Conservation (phyloP, 2,113 vertebrate genomes). For the Cathartes aura region DNA sequence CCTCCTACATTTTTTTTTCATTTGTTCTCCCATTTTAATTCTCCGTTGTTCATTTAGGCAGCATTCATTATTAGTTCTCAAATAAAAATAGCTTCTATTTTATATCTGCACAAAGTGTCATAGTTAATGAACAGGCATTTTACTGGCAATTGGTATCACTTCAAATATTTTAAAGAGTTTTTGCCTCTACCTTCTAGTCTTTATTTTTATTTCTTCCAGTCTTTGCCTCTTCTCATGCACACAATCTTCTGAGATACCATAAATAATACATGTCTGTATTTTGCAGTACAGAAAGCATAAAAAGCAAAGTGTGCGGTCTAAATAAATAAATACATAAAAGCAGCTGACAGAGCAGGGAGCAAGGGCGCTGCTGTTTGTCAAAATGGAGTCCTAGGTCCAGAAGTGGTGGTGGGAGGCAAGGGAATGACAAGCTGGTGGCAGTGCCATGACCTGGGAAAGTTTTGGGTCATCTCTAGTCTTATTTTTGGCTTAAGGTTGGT, state of each 20-base stretch:
- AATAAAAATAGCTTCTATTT: constrained; percentile 58
- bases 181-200: background rate
- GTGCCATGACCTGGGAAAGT: background rate
- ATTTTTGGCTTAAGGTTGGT: background rate
- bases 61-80: background rate
- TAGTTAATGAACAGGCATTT: background rate
- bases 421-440: background rate
- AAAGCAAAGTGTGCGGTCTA: background rate
- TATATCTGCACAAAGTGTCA: background rate
- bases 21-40: constrained; percentile 19
- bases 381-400: background rate
- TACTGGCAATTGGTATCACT: background rate
- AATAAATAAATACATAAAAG: background rate
- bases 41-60: background rate
- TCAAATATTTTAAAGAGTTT: background rate
- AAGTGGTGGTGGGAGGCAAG: background rate
- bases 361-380: background rate
- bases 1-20: background rate
- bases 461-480: background rate
- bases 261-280: background rate
- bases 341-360: background rate
- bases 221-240: background rate
- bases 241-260: background rate
- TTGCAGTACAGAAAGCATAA: background rate
- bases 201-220: background rate